phyloP scores from a whole-genome alignment of 2,797 vertebrate genomes.

The Pygocentrus nattereri region DNA sequence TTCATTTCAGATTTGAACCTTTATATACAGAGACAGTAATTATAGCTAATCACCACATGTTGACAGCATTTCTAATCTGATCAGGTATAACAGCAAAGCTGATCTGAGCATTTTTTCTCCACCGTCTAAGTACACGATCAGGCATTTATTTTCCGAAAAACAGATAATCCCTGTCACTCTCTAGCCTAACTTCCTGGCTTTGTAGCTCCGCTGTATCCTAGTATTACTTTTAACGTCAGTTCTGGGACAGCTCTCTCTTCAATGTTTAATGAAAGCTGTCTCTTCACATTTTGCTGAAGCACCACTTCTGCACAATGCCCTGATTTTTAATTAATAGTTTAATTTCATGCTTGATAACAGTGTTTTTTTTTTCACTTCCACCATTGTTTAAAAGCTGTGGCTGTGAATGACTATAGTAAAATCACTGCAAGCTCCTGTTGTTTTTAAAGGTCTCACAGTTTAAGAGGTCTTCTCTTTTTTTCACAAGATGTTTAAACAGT shows the following conservation, averaged over 20 bases:
- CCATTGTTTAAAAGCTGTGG: not conserved
- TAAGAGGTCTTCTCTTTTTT: too few relatives aligned
- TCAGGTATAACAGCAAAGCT: not conserved
- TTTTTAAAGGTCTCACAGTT: too few relatives aligned
- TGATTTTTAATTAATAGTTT: constrained; percentile 7
- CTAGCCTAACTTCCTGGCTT: not conserved
- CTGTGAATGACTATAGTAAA: too few relatives aligned
- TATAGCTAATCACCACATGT: constrained; percentile 19
- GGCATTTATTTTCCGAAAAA: constrained; percentile 1
- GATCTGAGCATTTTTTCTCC: not conserved
- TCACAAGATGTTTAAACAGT: too few relatives aligned
- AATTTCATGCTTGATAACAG: not conserved
- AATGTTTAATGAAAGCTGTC: constrained; percentile 41
- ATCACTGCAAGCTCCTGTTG: too few relatives aligned
- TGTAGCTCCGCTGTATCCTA: constrained; percentile 11
- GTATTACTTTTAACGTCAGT: constrained; percentile 15
- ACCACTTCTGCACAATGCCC: not conserved
- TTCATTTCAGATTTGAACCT: not conserved
- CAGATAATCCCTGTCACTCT: not conserved
- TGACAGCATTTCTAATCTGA: constrained; percentile 16
- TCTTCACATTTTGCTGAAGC: constrained; percentile 9
- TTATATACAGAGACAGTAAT: constrained; percentile 23
- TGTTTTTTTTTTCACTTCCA: not conserved
- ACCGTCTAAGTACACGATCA: not conserved
- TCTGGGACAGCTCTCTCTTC: constrained; percentile 26